Conservation (phyloP, 2,797 vertebrate genomes). For the Pangasius larnaudii region DNA sequence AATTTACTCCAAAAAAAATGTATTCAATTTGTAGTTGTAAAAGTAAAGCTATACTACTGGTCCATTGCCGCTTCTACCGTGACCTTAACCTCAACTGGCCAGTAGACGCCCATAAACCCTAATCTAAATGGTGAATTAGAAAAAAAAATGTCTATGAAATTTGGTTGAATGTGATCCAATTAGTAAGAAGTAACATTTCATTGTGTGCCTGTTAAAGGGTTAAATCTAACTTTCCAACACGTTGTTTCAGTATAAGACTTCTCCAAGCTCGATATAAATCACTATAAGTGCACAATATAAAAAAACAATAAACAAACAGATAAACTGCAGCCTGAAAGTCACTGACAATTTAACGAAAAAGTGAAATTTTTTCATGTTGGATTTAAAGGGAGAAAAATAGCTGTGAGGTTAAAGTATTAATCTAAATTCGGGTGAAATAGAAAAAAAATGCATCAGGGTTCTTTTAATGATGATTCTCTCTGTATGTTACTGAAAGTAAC, state of each 20-base stretch:
- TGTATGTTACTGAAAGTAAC: background rate
- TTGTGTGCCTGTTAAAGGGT: background rate
- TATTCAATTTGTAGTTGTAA: background rate
- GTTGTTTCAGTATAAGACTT: background rate
- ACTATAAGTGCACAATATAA: background rate
- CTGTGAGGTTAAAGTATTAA: background rate
- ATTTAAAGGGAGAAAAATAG: background rate
- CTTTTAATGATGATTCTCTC: background rate
- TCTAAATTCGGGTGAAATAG: background rate
- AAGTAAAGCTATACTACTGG: too few species aligned
- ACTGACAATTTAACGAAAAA: background rate
- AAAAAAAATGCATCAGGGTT: background rate
- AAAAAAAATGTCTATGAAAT: too few species aligned
- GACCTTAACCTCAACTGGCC: too few species aligned
- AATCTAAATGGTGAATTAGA: too few species aligned
- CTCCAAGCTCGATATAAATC: background rate
- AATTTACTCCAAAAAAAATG: too few species aligned
- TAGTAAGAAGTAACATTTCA: too few species aligned
- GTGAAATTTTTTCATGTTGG: background rate
- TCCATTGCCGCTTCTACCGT: too few species aligned
- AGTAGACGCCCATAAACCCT: too few species aligned
- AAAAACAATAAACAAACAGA: too few species aligned
- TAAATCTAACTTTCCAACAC: background rate
- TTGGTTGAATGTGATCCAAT: too few species aligned
- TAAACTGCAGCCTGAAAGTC: too few species aligned